These are phyloP conservation scores for Conops quadrifasciatus DNA, from an alignment of 2,888 invertebrate species.

Conservation along the genomic window DNA sequence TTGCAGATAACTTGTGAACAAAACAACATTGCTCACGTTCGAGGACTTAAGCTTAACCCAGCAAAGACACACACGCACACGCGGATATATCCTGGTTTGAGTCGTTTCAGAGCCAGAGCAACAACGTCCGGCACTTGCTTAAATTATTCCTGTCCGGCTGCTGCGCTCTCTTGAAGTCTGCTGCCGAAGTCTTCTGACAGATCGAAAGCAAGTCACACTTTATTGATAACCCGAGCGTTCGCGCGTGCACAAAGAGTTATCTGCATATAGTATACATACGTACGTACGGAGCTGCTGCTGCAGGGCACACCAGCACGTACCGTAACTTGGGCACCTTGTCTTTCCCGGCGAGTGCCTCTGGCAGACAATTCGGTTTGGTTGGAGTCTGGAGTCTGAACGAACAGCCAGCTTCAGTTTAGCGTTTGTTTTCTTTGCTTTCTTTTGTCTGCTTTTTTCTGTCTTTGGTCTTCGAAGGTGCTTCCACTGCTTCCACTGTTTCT, in stretches of 20 bases:
- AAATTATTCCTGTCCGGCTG: not conserved
- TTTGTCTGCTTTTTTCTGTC: no score
- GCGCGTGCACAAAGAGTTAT: no score
- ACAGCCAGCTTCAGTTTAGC: no score
- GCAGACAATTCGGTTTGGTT: no score
- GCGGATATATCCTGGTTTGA: conserved; percentile 23
- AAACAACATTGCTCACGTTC: conserved; percentile 46
- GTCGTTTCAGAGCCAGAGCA: not conserved
- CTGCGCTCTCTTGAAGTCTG: not conserved
- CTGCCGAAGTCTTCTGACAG: not conserved
- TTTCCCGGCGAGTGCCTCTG: no score
- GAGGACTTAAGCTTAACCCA: conserved; percentile 36
- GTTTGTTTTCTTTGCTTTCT: no score
- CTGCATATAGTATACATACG: no score
- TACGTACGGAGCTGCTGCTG: not conserved
- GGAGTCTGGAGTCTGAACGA: no score
- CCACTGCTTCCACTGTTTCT: no score
- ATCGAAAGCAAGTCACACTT: conserved; percentile 30
- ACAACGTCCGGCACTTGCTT: not conserved
- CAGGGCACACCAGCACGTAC: no score
- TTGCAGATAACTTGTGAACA: conserved; percentile 54
- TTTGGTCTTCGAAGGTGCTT: no score
- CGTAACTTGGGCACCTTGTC: no score
- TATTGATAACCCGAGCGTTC: conserved; percentile 24
- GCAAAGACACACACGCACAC: not conserved